Conservation (phyloP, 2,113 vertebrate species). For the Acinonyx jubatus region DNA sequence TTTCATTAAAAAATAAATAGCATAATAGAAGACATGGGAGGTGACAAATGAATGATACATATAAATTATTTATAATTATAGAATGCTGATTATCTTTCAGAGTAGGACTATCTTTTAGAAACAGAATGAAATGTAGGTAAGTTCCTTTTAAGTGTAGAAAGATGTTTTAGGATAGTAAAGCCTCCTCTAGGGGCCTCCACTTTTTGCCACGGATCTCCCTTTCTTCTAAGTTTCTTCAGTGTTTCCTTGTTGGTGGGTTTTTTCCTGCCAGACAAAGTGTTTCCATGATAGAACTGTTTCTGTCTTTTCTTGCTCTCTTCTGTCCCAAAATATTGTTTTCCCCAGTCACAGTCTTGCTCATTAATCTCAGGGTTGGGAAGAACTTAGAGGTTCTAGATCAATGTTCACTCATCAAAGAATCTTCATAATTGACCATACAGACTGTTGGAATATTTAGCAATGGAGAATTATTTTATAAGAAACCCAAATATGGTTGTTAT, state of each 20-base stretch:
- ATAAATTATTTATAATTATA: not conserved
- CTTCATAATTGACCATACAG: not conserved
- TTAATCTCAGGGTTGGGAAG: not conserved
- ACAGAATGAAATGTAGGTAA: not conserved
- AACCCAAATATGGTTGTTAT: not conserved
- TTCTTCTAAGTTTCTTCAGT: not conserved
- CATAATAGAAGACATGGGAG: not conserved
- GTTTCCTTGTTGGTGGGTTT: not conserved
- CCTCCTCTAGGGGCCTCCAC: not conserved
- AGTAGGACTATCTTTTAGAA: not conserved
- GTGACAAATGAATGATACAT: not conserved
- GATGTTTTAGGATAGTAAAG: not conserved
- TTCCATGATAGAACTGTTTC: not conserved
- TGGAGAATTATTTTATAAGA: not conserved
- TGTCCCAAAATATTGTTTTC: conserved; percentile 1
- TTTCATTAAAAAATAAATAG: not conserved
- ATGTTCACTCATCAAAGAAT: not conserved
- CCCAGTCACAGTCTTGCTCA: not conserved
- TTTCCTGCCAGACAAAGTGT: not conserved
- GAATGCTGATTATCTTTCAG: not conserved
- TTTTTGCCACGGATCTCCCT: not conserved
- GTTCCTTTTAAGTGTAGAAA: not conserved
- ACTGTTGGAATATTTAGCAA: not conserved
- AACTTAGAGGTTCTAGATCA: not conserved
- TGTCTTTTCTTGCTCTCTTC: not conserved